Evolutionary conservation across 2,113 vertebrate species (phyloP).

Genomic region (Ornithorhynchus anatinus): DNA sequence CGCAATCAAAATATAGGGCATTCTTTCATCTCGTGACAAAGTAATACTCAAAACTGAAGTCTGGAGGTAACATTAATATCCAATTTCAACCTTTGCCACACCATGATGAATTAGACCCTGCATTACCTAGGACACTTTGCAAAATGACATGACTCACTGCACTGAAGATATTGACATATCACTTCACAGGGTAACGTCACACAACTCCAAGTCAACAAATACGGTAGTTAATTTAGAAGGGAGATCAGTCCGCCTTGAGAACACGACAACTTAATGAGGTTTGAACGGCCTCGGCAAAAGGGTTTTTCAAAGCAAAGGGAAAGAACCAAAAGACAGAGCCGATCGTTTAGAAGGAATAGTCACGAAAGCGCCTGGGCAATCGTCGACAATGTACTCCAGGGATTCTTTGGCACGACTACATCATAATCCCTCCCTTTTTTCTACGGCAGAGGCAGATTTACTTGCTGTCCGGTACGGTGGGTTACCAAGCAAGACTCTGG

Average conservation of each 20-base stretch:
- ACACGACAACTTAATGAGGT: constrained; percentile 14
- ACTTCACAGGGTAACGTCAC: constrained; percentile 5
- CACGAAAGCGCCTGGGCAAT: not conserved
- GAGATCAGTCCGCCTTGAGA: constrained; percentile 17
- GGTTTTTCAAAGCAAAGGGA: constrained; percentile 27
- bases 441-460: not conserved
- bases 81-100: not conserved
- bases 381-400: constrained; percentile 5
- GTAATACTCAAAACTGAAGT: too few species aligned
- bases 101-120: constrained; percentile 13
- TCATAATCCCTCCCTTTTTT: not conserved
- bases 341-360: not conserved
- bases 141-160: not conserved
- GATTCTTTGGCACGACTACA: constrained; percentile 4
- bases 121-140: constrained; percentile 11
- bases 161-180: not conserved
- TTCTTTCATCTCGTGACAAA: not conserved
- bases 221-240: constrained; percentile 29
- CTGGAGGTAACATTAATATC: not conserved
- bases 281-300: constrained; percentile 10
- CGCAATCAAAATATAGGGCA: not conserved
- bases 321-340: not conserved
- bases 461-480: constrained; percentile 13
- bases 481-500: not conserved
- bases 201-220: constrained; percentile 5